Base-by-base conservation (phyloP, 2,888 invertebrate genomes). In the Cantharis flavilabris region DNA sequence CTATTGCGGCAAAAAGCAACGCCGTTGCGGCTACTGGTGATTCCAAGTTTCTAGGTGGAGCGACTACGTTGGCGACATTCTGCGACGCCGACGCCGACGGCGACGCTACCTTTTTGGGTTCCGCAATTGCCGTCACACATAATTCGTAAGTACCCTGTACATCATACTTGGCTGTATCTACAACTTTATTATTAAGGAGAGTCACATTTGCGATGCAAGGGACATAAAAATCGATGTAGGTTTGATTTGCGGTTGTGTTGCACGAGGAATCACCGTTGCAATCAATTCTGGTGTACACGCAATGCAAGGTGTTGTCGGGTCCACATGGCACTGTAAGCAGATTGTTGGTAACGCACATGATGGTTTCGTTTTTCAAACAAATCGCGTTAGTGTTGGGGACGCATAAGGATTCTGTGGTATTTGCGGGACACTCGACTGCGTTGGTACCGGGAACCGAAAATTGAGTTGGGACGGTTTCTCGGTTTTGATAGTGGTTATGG, bases 141-240 rank as follows among this genome's bases (percentile, higher is more conserved):
- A 76, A 73, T 14, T 78, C 72, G 13, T 67, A 67, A 26, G 5
- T 67, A n/a, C 26, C 26, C 9, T 67, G 7, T 23, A n/a, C n/a
- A 9, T 67, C 26, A 13, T 67, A 13, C 3, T 13, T 67, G 1
- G 9, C 9, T 7, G 16, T 30, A 62, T 73, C 73, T 13, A 71
- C 16, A 9, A 73, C 33, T 14, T 64, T 67, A 30, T 71, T 16
- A 16, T 76, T 69, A 0, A 28, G 14, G 10, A 74, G 18, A 4
- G 77, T 83, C 1, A 86, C 85, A 5, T 83, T 86, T 0, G 86
- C 85, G 76, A 87, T 82, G 77, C 87, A 87, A 5, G 87, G 87
- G 65, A 86, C 83, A 18, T 78, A 82, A 9, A 86, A 79, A 10
- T 81, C 77, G 4, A 87, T 84, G 49, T 79, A 80, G 16, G 85